Evolutionary conservation across 2,113 vertebrate genomes (phyloP).

Genomic region (Sminthopsis crassicaudata): DNA sequence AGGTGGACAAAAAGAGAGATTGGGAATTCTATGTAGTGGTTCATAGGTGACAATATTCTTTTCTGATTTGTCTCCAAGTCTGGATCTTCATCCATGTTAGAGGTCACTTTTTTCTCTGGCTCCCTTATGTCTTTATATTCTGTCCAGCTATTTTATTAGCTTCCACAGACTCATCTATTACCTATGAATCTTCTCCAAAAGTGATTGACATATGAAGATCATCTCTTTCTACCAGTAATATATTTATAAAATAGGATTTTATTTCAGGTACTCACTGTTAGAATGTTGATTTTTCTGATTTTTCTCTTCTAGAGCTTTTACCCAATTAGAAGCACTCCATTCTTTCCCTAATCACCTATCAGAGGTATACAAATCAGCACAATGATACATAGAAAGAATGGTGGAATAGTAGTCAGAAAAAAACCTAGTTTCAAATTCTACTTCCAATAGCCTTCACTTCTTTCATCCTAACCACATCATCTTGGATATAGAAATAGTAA

Average conservation of each 20-base stretch:
- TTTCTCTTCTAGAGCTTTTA: background rate
- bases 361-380: background rate
- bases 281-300: background rate
- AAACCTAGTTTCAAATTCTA: background rate
- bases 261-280: background rate
- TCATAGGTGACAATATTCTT: too few species aligned
- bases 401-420: background rate
- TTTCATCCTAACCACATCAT: background rate
- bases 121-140: background rate
- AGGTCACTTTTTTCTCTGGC: background rate
- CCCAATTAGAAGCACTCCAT: background rate
- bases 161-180: background rate
- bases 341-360: background rate
- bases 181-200: background rate
- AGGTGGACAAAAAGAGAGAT: too few species aligned
- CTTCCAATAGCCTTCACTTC: background rate
- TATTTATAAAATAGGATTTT: background rate
- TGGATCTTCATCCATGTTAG: background rate
- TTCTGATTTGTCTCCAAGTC: background rate
- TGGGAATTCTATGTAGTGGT: too few species aligned
- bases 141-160: background rate
- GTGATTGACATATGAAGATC: fast-evolving
- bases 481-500: background rate
- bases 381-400: background rate
- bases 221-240: background rate